phyloP scores from a whole-genome alignment of 2,888 invertebrate species.

The Drosophila falleni region DNA sequence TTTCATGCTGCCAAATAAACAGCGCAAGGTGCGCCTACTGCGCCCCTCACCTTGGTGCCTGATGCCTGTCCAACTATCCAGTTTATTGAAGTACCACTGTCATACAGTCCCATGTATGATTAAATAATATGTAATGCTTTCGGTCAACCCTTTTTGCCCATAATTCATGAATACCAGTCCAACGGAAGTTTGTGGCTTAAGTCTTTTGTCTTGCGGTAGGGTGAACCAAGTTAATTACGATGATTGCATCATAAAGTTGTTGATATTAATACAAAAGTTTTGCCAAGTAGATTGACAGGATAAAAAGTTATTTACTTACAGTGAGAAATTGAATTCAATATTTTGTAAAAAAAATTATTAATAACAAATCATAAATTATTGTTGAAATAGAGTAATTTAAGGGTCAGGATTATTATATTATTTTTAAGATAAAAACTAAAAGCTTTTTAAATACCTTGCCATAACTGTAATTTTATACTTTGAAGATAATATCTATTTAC shows the following conservation, averaged over 20 bases:
- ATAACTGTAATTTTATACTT: too few relatives aligned
- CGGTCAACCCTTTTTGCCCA: slow-evolving; percentile 40
- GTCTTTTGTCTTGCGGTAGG: slow-evolving; percentile 58
- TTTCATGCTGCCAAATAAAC: slow-evolving; percentile 62
- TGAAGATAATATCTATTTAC: not conserved
- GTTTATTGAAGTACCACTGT: slow-evolving; percentile 17
- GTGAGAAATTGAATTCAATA: not conserved
- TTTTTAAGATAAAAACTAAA: not conserved
- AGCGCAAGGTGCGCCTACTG: slow-evolving; percentile 67
- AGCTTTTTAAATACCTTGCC: too few relatives aligned
- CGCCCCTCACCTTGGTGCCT: slow-evolving; percentile 8
- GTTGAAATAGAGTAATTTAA: too few relatives aligned
- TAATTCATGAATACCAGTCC: slow-evolving; percentile 37
- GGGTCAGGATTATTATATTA: too few relatives aligned
- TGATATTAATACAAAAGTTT: slow-evolving; percentile 16
- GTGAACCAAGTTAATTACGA: slow-evolving; percentile 33
- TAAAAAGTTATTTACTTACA: slow-evolving; percentile 1
- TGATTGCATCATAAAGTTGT: slow-evolving; percentile 51
- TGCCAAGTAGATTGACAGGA: slow-evolving; percentile 2
- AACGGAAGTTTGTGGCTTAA: slow-evolving; percentile 63
- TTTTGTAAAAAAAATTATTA: not conserved
- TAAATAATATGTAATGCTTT: slow-evolving; percentile 66
- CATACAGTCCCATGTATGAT: slow-evolving; percentile 55
- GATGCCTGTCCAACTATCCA: not conserved
- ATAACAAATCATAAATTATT: not conserved